Conservation (phyloP, 2,888 invertebrate species). For the Siphlonurus alternatus region DNA sequence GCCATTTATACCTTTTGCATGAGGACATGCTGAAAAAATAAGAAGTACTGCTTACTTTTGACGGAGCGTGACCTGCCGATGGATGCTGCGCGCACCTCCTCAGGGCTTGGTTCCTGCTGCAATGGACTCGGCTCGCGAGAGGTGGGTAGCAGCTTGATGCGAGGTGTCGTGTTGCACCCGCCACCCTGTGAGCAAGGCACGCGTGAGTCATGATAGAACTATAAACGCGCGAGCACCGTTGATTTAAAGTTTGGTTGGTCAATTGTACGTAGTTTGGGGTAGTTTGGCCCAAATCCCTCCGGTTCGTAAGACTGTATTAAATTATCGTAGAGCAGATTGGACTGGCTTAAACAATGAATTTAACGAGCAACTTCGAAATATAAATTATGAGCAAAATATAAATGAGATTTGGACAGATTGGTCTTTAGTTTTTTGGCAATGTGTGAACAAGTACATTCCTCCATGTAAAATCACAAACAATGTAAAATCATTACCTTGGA, state of each 20-base stretch:
- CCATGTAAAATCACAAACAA: too few species aligned
- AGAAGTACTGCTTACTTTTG: conserved; percentile 25
- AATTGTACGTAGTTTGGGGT: too few species aligned
- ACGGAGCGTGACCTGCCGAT: conserved; percentile 26
- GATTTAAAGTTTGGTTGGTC: too few species aligned
- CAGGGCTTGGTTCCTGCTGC: conserved; percentile 16
- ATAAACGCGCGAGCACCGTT: too few species aligned
- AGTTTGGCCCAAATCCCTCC: too few species aligned
- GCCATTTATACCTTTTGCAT: too few species aligned
- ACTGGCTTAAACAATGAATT: background rate
- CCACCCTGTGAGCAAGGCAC: too few species aligned
- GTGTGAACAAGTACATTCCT: too few species aligned
- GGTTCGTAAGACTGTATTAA: too few species aligned
- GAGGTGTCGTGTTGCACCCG: background rate
- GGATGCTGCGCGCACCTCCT: conserved; percentile 20
- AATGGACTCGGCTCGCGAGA: background rate
- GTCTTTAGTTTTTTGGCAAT: background rate
- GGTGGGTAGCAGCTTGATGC: background rate
- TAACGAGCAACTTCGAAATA: background rate
- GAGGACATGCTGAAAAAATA: too few species aligned
- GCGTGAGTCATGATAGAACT: too few species aligned
- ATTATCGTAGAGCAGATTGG: background rate
- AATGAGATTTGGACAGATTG: background rate
- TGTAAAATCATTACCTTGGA: too few species aligned
- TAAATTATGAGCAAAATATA: background rate